Percentiles rank a stretch among this genome's conserved stretches.
Evolutionary conservation across 1,140 invertebrate species (phyloP).

Genomic region (Galleria mellonella): DNA sequence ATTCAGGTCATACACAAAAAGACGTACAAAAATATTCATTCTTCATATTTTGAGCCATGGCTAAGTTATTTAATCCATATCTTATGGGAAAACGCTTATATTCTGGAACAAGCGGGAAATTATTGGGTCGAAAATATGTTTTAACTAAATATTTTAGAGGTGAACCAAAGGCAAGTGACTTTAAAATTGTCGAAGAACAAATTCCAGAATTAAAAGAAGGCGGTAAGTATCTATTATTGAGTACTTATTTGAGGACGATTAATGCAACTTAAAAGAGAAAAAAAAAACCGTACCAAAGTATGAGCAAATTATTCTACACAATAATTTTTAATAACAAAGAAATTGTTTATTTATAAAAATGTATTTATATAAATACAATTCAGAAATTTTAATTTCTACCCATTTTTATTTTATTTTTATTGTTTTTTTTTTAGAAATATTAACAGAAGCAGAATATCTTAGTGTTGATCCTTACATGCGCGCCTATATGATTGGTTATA

Average conservation of each 20-base stretch:
- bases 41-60: conserved; percentile 4
- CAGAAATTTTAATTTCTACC: too few species aligned
- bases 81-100: conserved; percentile 33
- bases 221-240: too few species aligned
- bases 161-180: conserved; percentile 78
- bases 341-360: too few species aligned
- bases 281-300: too few species aligned
- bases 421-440: conserved; percentile 75
- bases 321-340: too few species aligned
- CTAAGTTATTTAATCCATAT: conserved; percentile 16
- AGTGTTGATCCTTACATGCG: conserved; percentile 85
- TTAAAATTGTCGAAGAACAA: conserved; percentile 79
- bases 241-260: too few species aligned
- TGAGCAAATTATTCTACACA: too few species aligned
- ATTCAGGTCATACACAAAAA: too few species aligned
- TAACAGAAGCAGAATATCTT: conserved; percentile 79
- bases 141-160: conserved; percentile 78
- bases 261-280: too few species aligned
- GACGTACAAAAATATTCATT: too few species aligned
- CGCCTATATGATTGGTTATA: conserved; percentile 67
- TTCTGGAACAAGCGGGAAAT: conserved; percentile 54
- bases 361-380: too few species aligned
- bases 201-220: conserved; percentile 78
- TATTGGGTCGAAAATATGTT: conserved; percentile 76
- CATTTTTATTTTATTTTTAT: not conserved